Evolutionary conservation across 2,113 vertebrate genomes (phyloP), one percentile per base, ranked within the genome.

Genomic region (Crotalus tigris): DNA sequence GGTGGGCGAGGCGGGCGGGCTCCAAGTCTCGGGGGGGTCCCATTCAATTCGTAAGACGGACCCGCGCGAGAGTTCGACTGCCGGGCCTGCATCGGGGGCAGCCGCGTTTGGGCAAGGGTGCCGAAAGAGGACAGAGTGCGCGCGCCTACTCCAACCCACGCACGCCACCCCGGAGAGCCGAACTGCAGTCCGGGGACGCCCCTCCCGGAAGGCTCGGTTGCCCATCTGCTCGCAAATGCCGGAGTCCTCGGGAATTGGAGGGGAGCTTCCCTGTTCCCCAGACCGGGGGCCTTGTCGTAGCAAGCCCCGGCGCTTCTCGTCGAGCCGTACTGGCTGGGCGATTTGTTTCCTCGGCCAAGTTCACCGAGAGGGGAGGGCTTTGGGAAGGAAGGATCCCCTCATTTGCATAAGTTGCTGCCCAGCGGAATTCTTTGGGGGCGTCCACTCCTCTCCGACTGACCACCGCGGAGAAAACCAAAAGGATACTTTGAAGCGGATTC

Each of bases 21-120:
- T 21, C 10, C 64, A 33, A 24, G 21, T 24, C 24, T 46, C 69
- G 44, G 44, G 29, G 85, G 89, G 88, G 53, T 46, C 44, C 29
- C 49, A 81, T 55, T 44, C 12, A 12, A 24, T 49, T 64, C 58
- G 44, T 64, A 58, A 85, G 81, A 46, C 26, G 89, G 85, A 46
- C 44, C 51, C 29, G 21, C 46, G 29, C 44, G 93, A 91, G 61
- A 57, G 6, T 91, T 64, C 7, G 51, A 55, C 87, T 93, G 88
- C 17, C 88, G 96, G 94, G 94, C 94, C 75, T 81, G 96, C 75
- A 21, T 44, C 19, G 33, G 75, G n/a, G 8, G 17, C 33, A 44
- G 75, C 33, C 6, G 75, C 8, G 23, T 21, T 13, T 2, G 7
- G 33, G 15, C 69, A 19, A 39, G 33, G 75, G 75, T 44, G 75